Conservation (phyloP, 1,140 invertebrate species). For the Thereuonema tuberculata region DNA sequence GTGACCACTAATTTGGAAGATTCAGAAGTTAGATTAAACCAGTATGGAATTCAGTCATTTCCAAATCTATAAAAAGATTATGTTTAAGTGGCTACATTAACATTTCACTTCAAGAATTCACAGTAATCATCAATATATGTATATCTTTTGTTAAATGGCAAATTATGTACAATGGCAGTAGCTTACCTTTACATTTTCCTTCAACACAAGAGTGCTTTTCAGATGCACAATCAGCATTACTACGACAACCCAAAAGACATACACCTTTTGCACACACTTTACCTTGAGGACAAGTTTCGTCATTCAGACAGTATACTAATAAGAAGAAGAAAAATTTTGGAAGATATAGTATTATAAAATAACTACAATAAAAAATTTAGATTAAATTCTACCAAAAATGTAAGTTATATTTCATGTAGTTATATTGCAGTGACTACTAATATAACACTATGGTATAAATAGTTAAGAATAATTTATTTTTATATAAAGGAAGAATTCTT, state of each 20-base stretch:
- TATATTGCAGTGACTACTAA: too few relatives aligned
- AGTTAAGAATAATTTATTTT: neutral
- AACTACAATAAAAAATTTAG: constrained; percentile 1
- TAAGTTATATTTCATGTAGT: neutral
- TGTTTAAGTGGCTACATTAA: too few relatives aligned
- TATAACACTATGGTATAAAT: too few relatives aligned
- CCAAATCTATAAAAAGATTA: too few relatives aligned
- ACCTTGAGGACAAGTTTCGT: constrained; percentile 58
- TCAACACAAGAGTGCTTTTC: constrained; percentile 58
- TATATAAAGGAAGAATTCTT: neutral
- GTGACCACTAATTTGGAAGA: too few relatives aligned
- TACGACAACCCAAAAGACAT: constrained; percentile 66
- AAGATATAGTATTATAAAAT: neutral
- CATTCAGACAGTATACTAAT: constrained; percentile 52
- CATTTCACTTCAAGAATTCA: too few relatives aligned
- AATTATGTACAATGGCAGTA: too few relatives aligned
- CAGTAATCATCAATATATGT: too few relatives aligned
- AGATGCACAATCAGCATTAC: constrained; percentile 57
- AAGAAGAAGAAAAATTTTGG: neutral
- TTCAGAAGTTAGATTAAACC: too few relatives aligned
- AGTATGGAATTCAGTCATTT: too few relatives aligned
- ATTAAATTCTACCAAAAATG: neutral
- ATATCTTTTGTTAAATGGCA: too few relatives aligned
- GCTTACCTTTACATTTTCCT: constrained; percentile 52
- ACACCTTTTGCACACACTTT: constrained; percentile 65